Evolutionary conservation across 2,888 invertebrate species (phyloP).

Genomic region (Drosophila rubida): DNA sequence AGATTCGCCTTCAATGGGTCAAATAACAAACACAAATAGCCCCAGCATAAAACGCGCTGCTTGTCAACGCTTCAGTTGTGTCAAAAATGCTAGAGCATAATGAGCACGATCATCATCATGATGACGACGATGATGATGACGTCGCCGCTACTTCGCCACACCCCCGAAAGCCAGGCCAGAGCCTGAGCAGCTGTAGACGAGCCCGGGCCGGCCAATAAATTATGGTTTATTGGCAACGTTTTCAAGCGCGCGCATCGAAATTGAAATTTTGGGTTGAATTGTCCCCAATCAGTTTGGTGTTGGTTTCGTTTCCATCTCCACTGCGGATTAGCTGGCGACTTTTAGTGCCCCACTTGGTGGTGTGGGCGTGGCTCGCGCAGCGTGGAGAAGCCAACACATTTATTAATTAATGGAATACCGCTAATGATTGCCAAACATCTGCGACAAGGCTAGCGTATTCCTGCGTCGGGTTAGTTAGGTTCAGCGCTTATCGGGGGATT

Average conservation of each 20-base stretch:
- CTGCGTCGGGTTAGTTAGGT: not conserved
- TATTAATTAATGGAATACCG: slow-evolving; percentile 10
- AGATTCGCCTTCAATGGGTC: slow-evolving; percentile 65
- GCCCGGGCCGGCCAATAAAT: slow-evolving; percentile 44
- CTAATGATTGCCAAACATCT: slow-evolving; percentile 13
- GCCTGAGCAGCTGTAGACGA: slow-evolving; percentile 13
- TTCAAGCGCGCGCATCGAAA: slow-evolving; percentile 1
- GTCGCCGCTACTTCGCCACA: slow-evolving; percentile 58
- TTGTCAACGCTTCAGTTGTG: slow-evolving; percentile 59
- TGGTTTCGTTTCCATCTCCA: not conserved
- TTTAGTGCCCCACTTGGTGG: not conserved
- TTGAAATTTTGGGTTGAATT: slow-evolving; percentile 53
- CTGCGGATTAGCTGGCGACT: slow-evolving; percentile 36
- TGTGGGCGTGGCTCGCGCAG: slow-evolving; percentile 15
- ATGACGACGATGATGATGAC: slow-evolving; percentile 55
- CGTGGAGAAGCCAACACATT: slow-evolving; percentile 1
- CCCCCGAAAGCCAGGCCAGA: slow-evolving; percentile 37
- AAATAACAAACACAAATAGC: slow-evolving; percentile 60
- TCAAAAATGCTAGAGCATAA: slow-evolving; percentile 14
- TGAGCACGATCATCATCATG: slow-evolving; percentile 16
- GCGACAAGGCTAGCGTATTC: slow-evolving; percentile 8
- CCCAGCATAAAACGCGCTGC: slow-evolving; percentile 26
- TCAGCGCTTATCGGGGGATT: not conserved
- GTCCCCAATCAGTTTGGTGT: slow-evolving; percentile 7
- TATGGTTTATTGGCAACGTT: slow-evolving; percentile 56